Conservation (phyloP, 2,888 invertebrate species). For the Piscicola geometra region DNA sequence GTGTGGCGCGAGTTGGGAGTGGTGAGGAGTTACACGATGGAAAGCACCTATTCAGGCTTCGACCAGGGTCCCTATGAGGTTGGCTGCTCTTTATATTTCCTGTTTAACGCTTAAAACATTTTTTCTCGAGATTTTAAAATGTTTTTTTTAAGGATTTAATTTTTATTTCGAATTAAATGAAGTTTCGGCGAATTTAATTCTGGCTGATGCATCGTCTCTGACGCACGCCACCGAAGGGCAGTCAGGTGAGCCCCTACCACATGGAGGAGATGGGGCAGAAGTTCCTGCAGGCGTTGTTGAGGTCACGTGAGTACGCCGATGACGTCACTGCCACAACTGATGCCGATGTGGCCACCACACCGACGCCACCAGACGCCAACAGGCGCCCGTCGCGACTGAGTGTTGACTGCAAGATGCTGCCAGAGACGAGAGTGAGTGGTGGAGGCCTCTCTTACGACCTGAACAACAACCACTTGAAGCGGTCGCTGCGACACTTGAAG, state of each 20-base stretch:
- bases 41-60: slow-evolving; percentile 78
- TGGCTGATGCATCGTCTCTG: too few relatives aligned
- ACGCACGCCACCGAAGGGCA: slow-evolving; percentile 50
- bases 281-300: slow-evolving; percentile 52
- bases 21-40: slow-evolving; percentile 74
- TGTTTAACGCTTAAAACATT: too few relatives aligned
- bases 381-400: background rate
- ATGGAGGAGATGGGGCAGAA: slow-evolving; percentile 54
- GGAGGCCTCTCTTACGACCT: slow-evolving; percentile 14
- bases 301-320: slow-evolving; percentile 28
- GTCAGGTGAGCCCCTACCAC: slow-evolving; percentile 52
- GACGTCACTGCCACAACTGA: slow-evolving; percentile 26
- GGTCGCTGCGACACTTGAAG: background rate
- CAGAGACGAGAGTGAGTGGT: background rate
- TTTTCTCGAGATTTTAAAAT: too few relatives aligned
- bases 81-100: too few relatives aligned
- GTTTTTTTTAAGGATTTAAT: too few relatives aligned
- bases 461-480: background rate
- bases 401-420: background rate
- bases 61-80: slow-evolving; percentile 63
- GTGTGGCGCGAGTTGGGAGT: slow-evolving; percentile 79
- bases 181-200: too few relatives aligned
- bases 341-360: background rate
- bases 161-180: too few relatives aligned
- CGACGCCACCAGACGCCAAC: too few relatives aligned